Base-by-base conservation (phyloP, 1,140 invertebrate species). In the Macrostomum lignano region DNA sequence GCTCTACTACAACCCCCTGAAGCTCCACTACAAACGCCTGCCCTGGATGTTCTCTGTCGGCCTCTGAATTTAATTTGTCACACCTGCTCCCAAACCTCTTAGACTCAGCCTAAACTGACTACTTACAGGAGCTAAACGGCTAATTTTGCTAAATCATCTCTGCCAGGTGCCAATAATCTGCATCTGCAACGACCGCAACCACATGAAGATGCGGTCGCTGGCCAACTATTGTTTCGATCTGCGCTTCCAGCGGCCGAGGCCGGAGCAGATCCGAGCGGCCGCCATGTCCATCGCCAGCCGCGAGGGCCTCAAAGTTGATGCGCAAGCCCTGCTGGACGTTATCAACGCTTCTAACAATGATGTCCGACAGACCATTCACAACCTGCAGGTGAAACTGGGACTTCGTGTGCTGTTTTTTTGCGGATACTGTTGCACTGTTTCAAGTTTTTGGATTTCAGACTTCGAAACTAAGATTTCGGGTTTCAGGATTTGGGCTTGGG, bases 171-270 rank as follows among this genome's bases (percentile, higher is more conserved):
- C 91, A 0, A 72, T 98, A 21, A 76, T 98, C 41, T 96, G 86
- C 54, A 93, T 96, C 64, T 98, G 91, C 55, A 98, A 98, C 48
- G 88, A 98, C 59, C 63, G 88, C 36, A 73, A 73, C 48, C 72
- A 78, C 55, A 71, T 67, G 17, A 98, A 96, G 62, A 88, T 98
- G 57, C 65, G 81, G 31, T 77, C 76, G 0, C 61, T 98, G 0
- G 67, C 71, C 17, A 88, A 84, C 57, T 73, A 98, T 53, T 93
- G 81, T 47, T 94, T 74, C 52, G 88, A 96, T 58, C 57, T 98
- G 17, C 58, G 74, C 31, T 68, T 88, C 73, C 61, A 60, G 37
- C 70, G 70, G 44, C 86, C 86, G 2, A 63, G 69, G 42, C 53
- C 75, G 1, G 73, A 84, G 44, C 79, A 86, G 59, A 86, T 98